These are phyloP conservation scores for Alexandromys fortis DNA, from an alignment of 2,113 vertebrate genomes.

Conservation along the genomic window DNA sequence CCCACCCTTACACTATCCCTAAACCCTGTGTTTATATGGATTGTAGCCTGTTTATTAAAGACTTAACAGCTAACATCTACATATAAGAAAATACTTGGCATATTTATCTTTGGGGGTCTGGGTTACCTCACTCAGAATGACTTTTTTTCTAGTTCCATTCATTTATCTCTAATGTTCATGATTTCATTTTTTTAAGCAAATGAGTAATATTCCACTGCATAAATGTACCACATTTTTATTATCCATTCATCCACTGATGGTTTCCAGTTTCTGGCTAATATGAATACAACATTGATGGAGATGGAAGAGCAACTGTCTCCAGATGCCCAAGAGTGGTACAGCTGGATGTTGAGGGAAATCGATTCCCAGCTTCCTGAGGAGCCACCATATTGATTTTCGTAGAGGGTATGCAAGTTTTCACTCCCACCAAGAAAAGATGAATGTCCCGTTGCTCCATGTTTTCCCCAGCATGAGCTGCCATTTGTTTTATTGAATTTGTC, in stretches of 20 bases:
- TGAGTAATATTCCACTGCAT: not conserved
- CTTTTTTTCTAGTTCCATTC: not conserved
- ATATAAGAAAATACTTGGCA: not conserved
- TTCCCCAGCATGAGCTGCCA: not conserved
- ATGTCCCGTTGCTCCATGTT: too few relatives aligned
- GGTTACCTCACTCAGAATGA: not conserved
- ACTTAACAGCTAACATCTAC: not conserved
- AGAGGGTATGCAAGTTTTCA: not conserved
- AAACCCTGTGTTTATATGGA: not conserved
- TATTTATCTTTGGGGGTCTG: not conserved
- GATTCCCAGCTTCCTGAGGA: not conserved
- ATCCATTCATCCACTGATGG: not conserved
- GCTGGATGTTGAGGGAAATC: not conserved
- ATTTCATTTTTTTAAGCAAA: not conserved
- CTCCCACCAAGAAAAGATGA: not conserved
- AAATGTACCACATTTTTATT: not conserved
- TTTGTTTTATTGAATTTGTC: not conserved
- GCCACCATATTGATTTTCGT: not conserved
- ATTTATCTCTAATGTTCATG: not conserved
- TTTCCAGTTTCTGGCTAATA: not conserved
- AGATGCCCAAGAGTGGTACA: not conserved
- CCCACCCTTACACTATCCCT: not conserved
- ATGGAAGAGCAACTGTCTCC: not conserved
- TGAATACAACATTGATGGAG: not conserved
- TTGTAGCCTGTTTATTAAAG: not conserved